Base-by-base conservation (phyloP, 1,140 invertebrate genomes). In the Lerema accius region DNA sequence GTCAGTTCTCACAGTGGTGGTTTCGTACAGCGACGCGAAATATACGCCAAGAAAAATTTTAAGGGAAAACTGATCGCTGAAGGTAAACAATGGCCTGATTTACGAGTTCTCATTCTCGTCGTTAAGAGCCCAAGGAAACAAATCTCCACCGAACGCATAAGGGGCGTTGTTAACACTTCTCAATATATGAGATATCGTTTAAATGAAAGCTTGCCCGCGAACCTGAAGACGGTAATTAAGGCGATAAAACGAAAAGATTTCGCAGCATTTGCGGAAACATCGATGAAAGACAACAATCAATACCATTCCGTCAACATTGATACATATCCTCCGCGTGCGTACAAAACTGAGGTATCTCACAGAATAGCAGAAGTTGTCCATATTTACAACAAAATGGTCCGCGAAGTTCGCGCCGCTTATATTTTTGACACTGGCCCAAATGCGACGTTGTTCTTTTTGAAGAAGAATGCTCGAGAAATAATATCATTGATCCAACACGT, bases 351-450 rank as follows among this genome's bases (percentile, higher is more conserved):
- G n/a, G 14, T 55, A 15, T 55, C 51, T n/a, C 17, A 55, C 15
- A 28, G 6, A 28, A 26, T 55, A 13, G 19, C 13, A n/a, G 13
- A 5, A 28, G 13, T 55, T 23, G 1, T 42, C n/a, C 19, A 28
- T 14, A 14, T 28, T 3, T 55, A 55, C 23, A 55, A 55, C 9
- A 16, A 10, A 43, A 5, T 26, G 23, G 13, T 13, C 11, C 3
- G 23, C 7, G 17, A 23, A 28, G 14, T 42, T 5, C 23, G 19
- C 15, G 23, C 42, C 2, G 51, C n/a, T 39, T 55, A 55, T 28
- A 55, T 23, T n/a, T 55, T 55, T n/a, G 51, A 55, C 7, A 43
- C 17, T 42, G 51, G 51, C 26, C 51, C 51, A 9, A 55, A 55
- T 28, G 39, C 39, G 10, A 19, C 17, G 4, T 16, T 55, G 51